Conservation (phyloP, 2,113 vertebrate species). For the Solea senegalensis region DNA sequence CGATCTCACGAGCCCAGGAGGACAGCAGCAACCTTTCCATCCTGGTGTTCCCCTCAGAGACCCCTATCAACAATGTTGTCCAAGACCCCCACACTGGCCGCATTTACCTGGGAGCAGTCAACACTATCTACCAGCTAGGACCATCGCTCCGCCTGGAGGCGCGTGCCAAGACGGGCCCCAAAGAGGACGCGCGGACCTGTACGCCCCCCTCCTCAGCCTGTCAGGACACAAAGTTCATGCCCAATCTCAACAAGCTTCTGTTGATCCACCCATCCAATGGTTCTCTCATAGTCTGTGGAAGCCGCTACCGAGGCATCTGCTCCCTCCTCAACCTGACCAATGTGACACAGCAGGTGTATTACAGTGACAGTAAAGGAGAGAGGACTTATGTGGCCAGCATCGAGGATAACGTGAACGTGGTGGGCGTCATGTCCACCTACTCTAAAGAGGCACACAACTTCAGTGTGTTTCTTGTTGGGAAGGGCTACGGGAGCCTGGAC, state of each 20-base stretch:
- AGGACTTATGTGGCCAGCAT: slow-evolving; percentile 94
- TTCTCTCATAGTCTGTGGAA: slow-evolving; percentile 90
- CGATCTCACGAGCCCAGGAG: slow-evolving; percentile 40
- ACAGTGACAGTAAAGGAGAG: slow-evolving; percentile 89
- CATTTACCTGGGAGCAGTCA: slow-evolving; percentile 91
- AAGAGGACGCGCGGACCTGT: slow-evolving; percentile 86
- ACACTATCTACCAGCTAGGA: slow-evolving; percentile 87
- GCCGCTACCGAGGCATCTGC: slow-evolving; percentile 93
- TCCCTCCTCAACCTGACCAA: slow-evolving; percentile 87
- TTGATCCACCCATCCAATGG: slow-evolving; percentile 81
- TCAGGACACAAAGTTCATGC: slow-evolving; percentile 76
- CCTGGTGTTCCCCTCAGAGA: slow-evolving; percentile 72
- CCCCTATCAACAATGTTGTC: slow-evolving; percentile 88
- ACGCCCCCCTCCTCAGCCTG: slow-evolving; percentile 90
- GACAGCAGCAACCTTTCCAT: slow-evolving; percentile 22
- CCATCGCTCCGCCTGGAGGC: slow-evolving; percentile 71
- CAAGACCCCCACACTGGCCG: slow-evolving; percentile 85
- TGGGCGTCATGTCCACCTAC: slow-evolving; percentile 87
- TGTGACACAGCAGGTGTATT: slow-evolving; percentile 84
- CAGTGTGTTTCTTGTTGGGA: slow-evolving; percentile 88
- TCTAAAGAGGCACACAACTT: slow-evolving; percentile 10
- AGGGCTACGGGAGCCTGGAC: slow-evolving; percentile 90
- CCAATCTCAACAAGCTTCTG: slow-evolving; percentile 92
- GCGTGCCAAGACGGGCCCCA: slow-evolving; percentile 80
- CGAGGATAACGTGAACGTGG: slow-evolving; percentile 87